These are phyloP conservation scores for Acanthiza pusilla DNA, from an alignment of 2,797 vertebrate genomes.

Conservation along the genomic window DNA sequence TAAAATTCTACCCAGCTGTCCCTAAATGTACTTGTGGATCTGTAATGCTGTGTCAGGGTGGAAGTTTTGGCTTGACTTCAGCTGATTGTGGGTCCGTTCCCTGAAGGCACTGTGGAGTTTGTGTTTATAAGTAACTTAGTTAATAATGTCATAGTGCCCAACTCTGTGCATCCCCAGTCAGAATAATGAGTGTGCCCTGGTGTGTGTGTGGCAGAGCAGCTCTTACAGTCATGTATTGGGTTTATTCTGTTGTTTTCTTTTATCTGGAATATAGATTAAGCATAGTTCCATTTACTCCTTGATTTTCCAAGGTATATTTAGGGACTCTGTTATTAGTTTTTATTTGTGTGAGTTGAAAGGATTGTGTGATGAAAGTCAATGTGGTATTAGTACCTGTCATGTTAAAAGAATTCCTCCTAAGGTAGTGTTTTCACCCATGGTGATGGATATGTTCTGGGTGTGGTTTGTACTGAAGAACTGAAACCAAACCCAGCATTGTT, in stretches of 20 bases:
- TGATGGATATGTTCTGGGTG: fast-evolving
- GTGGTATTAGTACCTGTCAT: not conserved
- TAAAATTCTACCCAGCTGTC: not conserved
- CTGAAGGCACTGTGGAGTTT: not conserved
- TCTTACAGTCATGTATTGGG: not conserved
- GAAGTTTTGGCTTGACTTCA: not conserved
- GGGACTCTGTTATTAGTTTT: not conserved
- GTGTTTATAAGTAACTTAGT: not conserved
- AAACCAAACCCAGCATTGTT: not conserved
- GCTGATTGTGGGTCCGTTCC: not conserved
- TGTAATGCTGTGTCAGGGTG: not conserved
- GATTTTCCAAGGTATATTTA: not conserved
- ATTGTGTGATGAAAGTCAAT: too few species aligned
- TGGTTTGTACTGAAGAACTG: not conserved
- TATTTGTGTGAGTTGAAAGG: not conserved
- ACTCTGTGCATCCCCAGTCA: not conserved
- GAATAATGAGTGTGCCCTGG: fast-evolving
- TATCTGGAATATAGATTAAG: not conserved
- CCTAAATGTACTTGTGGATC: not conserved
- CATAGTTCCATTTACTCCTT: not conserved
- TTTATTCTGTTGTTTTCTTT: not conserved
- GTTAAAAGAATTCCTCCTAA: not conserved
- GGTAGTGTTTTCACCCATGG: fast-evolving
- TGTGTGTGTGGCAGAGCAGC: not conserved
- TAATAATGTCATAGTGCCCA: not conserved